Conservation (phyloP, 2,113 vertebrate species). For the Neogale vison region DNA sequence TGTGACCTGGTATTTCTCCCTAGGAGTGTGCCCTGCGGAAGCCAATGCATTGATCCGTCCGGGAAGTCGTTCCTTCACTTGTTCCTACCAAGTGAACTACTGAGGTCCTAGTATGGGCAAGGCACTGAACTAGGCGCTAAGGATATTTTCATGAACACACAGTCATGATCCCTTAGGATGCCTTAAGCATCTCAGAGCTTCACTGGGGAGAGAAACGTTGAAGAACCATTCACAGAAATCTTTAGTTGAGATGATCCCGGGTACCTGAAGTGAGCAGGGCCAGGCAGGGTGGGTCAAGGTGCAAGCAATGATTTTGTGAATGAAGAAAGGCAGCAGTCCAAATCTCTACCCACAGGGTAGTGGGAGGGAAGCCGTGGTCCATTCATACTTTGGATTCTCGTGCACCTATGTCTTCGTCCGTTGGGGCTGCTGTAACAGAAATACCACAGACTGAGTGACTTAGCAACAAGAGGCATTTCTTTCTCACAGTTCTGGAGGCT, state of each 20-base stretch:
- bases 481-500: not conserved
- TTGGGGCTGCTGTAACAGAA: not conserved
- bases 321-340: not conserved
- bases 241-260: not conserved
- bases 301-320: not conserved
- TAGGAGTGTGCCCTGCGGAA: not conserved
- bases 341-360: not conserved
- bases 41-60: not conserved
- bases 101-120: not conserved
- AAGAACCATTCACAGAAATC: not conserved
- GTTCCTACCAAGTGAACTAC: not conserved
- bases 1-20: not conserved
- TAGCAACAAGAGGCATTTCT: not conserved
- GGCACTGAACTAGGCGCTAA: not conserved
- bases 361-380: not conserved
- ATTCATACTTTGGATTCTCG: not conserved
- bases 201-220: not conserved
- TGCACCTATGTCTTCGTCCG: not conserved
- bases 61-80: not conserved
- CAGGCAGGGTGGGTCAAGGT: not conserved
- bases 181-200: not conserved
- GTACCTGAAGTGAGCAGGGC: not conserved
- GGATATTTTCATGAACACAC: not conserved
- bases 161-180: not conserved
- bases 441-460: not conserved